Conservation (phyloP, 2,888 invertebrate species). For the Polymixis lichenea region DNA sequence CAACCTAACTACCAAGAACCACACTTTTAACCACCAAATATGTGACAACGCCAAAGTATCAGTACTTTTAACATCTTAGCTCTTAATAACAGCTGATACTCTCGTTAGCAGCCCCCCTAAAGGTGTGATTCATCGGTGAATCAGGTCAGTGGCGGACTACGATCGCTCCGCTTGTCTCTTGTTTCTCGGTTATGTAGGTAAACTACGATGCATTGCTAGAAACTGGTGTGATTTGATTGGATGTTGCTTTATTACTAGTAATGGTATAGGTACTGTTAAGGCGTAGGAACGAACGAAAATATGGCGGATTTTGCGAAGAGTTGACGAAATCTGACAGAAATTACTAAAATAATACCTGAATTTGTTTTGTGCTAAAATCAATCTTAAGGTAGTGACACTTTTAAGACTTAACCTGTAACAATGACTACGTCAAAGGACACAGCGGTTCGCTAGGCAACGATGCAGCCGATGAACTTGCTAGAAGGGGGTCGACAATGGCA, state of each 20-base stretch:
- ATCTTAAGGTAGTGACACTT: too few relatives aligned
- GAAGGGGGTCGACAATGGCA: too few relatives aligned
- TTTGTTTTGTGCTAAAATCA: too few relatives aligned
- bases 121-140: constrained; percentile 68
- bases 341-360: too few relatives aligned
- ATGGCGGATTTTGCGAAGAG: too few relatives aligned
- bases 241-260: background rate
- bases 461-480: too few relatives aligned
- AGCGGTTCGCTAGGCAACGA: too few relatives aligned
- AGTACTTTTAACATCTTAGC: background rate
- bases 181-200: constrained; percentile 65
- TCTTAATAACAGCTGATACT: background rate
- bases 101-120: constrained; percentile 33
- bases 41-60: background rate
- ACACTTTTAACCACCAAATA: background rate
- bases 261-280: too few relatives aligned
- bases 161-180: constrained; percentile 50
- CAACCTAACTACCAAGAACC: background rate
- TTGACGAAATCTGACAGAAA: too few relatives aligned
- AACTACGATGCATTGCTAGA: constrained; percentile 55
- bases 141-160: constrained; percentile 69
- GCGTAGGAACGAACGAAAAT: too few relatives aligned
- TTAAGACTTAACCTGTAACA: too few relatives aligned
- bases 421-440: too few relatives aligned
- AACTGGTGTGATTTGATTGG: constrained; percentile 43